Percentiles rank a stretch among this genome's conserved stretches.
phyloP scores from a whole-genome alignment of 1,140 invertebrate genomes.

The Drosophila littoralis region DNA sequence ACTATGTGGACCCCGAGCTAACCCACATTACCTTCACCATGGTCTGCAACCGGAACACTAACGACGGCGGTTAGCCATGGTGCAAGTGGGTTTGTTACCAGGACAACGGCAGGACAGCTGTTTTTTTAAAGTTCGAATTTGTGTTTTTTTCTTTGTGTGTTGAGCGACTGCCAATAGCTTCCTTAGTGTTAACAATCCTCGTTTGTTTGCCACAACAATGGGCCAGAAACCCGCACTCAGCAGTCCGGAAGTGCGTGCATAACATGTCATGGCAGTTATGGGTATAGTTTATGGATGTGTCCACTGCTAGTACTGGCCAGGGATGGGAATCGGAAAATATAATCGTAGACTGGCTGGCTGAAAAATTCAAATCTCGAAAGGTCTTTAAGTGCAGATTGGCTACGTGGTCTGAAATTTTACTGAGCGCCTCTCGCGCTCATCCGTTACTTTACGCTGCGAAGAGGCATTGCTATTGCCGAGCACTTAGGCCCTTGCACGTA shows the following conservation, averaged over 20 bases:
- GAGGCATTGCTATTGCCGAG: slow-evolving; percentile 37
- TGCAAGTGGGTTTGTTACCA: slow-evolving; percentile 20
- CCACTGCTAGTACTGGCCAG: not conserved
- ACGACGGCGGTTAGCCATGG: slow-evolving; percentile 29
- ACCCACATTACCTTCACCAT: not conserved
- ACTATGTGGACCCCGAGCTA: not conserved
- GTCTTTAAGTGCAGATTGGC: slow-evolving; percentile 78
- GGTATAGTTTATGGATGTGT: slow-evolving; percentile 24
- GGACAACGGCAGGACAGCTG: slow-evolving; percentile 13
- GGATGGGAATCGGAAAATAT: slow-evolving; percentile 23
- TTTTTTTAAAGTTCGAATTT: slow-evolving; percentile 62
- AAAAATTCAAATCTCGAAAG: slow-evolving; percentile 79
- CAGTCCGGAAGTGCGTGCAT: slow-evolving; percentile 54
- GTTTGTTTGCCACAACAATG: slow-evolving; percentile 60
- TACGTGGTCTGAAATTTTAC: slow-evolving; percentile 79
- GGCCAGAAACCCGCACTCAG: not conserved
- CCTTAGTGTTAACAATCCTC: slow-evolving; percentile 66
- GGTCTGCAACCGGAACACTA: slow-evolving; percentile 25
- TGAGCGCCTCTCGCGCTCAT: slow-evolving; percentile 50
- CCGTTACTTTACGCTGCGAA: slow-evolving; percentile 24
- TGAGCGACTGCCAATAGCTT: slow-evolving; percentile 64
- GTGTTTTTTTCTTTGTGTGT: slow-evolving; percentile 37
- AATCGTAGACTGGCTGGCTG: slow-evolving; percentile 42
- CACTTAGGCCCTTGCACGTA: slow-evolving; percentile 57
- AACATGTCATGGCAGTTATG: slow-evolving; percentile 65